Evolutionary conservation across 2,113 vertebrate genomes (phyloP).

Genomic region (Zosterops hypoxanthus): DNA sequence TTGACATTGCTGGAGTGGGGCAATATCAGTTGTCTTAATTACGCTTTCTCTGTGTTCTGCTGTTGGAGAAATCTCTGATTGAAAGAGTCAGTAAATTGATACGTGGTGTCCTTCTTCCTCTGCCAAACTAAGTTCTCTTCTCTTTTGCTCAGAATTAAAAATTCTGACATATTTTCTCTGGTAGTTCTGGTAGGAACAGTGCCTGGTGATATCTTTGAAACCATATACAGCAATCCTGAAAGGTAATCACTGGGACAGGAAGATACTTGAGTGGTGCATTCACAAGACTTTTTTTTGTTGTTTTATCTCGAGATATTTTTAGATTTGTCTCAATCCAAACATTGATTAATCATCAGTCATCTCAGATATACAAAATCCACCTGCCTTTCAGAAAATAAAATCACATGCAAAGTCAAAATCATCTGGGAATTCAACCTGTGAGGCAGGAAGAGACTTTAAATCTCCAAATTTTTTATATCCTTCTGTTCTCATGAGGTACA

Average conservation of each 20-base stretch:
- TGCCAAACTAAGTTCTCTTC: neutral
- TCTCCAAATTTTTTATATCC: neutral
- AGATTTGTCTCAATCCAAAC: neutral
- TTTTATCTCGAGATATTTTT: neutral
- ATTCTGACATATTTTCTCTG: neutral
- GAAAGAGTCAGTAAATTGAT: constrained; percentile 49
- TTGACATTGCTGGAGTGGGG: constrained; percentile 39
- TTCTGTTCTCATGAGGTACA: neutral
- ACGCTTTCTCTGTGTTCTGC: neutral
- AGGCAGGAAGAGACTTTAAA: neutral
- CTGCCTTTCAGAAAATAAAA: neutral
- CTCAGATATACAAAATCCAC: neutral
- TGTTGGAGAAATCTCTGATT: constrained; percentile 50
- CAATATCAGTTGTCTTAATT: constrained; percentile 70
- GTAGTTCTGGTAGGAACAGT: neutral
- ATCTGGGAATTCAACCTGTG: neutral
- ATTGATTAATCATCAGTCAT: neutral
- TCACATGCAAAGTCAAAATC: neutral
- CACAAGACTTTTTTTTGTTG: neutral
- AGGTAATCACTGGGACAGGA: neutral
- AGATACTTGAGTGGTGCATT: neutral
- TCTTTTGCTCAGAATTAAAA: neutral
- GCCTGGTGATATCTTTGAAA: constrained; percentile 58
- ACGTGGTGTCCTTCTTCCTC: neutral
- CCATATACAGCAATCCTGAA: neutral